phyloP scores from a whole-genome alignment of 2,888 invertebrate species.

The Hypselothyrea guttata region DNA sequence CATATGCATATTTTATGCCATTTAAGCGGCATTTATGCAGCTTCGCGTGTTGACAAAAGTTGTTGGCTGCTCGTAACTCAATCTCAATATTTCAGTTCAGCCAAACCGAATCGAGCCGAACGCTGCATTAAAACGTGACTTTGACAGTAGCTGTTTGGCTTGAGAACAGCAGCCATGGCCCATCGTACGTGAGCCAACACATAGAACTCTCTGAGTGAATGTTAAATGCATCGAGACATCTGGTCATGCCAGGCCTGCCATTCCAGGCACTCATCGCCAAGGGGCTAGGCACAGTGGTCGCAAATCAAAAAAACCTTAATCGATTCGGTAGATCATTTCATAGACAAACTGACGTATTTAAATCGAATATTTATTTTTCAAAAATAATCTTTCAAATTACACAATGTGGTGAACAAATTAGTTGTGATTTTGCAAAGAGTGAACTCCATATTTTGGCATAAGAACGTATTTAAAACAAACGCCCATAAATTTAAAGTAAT shows the following conservation, averaged over 20 bases:
- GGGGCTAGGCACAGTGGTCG: too few species aligned
- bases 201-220: conserved; percentile 42
- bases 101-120: conserved; percentile 48
- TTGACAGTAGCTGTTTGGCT: conserved; percentile 74
- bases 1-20: conserved; percentile 76
- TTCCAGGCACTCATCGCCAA: conserved; percentile 38
- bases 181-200: conserved; percentile 69
- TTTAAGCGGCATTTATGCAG: conserved; percentile 76
- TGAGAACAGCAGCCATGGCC: conserved; percentile 42
- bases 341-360: too few species aligned
- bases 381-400: too few species aligned
- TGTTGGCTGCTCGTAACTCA: conserved; percentile 76
- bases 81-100: conserved; percentile 75
- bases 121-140: conserved; percentile 75
- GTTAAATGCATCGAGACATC: conserved; percentile 52
- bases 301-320: too few species aligned
- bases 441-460: too few species aligned
- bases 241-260: conserved; percentile 32
- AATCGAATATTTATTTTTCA: too few species aligned
- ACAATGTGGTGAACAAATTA: too few species aligned
- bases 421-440: too few species aligned
- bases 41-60: conserved; percentile 75
- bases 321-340: too few species aligned
- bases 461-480: too few species aligned
- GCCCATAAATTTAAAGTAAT: too few species aligned